A percentile compares a stretch with the other conserved stretches of the same genome.
phyloP scores from a whole-genome alignment of 2,113 vertebrate genomes.

The Chloroceryle aenea region DNA sequence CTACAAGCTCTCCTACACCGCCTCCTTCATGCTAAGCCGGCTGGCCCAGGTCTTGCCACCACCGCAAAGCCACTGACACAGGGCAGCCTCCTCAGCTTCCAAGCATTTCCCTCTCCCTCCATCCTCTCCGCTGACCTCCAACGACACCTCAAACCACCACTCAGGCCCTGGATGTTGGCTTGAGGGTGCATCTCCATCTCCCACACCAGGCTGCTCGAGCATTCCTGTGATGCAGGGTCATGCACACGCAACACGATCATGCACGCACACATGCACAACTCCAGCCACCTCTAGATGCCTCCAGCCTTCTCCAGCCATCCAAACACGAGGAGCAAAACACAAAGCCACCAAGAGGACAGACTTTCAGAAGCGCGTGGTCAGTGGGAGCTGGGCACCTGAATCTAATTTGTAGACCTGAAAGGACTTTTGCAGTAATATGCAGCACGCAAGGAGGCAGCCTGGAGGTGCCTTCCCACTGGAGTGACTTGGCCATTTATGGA shows the following conservation, averaged over 20 bases:
- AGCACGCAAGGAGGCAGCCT: not conserved
- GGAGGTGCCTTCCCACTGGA: not conserved
- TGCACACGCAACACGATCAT: not conserved
- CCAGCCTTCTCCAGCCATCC: not conserved
- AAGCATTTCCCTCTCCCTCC: not conserved
- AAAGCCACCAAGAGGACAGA: not conserved
- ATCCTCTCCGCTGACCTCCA: not conserved
- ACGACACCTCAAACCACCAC: not conserved
- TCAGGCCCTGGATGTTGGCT: not conserved
- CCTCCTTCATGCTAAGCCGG: not conserved
- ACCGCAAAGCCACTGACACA: not conserved
- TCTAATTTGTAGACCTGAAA: not conserved
- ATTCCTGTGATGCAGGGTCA: not conserved
- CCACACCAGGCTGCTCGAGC: not conserved
- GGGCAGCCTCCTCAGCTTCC: not conserved
- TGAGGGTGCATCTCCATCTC: not conserved
- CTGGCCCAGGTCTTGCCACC: not conserved
- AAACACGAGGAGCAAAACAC: not conserved
- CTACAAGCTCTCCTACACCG: not conserved
- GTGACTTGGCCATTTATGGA: not conserved
- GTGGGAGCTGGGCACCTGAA: constrained; percentile 43
- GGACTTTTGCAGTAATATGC: not conserved
- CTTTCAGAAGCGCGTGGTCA: not conserved
- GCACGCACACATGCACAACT: not conserved
- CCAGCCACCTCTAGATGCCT: not conserved